These are phyloP conservation scores for Campylorhamphus procurvoides DNA, from an alignment of 2,113 vertebrate genomes.

Conservation along the genomic window DNA sequence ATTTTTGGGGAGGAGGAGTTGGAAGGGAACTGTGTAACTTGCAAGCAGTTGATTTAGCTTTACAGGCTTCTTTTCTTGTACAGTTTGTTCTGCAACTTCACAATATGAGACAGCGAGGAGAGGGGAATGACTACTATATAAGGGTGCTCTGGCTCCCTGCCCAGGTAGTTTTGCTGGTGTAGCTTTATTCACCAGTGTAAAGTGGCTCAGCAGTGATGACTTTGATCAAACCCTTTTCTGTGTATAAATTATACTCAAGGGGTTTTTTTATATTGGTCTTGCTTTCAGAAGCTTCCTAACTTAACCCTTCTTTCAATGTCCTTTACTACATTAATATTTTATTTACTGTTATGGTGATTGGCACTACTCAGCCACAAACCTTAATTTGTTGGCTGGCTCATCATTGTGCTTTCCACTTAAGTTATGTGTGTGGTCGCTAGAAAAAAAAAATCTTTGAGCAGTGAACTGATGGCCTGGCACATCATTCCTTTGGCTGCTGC, in stretches of 20 bases:
- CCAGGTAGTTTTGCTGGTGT: neutral
- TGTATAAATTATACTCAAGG: neutral
- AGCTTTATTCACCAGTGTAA: neutral
- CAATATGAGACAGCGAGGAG: fast-evolving
- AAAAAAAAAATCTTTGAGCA: neutral
- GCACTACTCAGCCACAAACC: neutral
- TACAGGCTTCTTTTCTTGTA: neutral
- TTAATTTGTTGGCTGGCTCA: neutral
- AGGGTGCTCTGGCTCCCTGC: neutral
- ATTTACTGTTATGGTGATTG: neutral
- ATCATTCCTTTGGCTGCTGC: neutral
- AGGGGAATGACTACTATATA: neutral
- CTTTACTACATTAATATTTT: neutral
- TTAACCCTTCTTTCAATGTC: neutral
- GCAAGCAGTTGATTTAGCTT: neutral
- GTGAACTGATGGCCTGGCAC: neutral
- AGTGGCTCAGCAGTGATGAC: neutral
- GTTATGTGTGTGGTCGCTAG: neutral
- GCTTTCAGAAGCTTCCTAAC: neutral
- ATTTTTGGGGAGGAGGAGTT: neutral
- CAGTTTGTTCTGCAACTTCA: neutral
- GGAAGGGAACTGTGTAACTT: neutral
- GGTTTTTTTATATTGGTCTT: neutral
- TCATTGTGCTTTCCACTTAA: neutral
- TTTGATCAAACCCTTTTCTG: neutral